Conservation (phyloP, 1,140 invertebrate species). For the Lordiphosa collinella region DNA sequence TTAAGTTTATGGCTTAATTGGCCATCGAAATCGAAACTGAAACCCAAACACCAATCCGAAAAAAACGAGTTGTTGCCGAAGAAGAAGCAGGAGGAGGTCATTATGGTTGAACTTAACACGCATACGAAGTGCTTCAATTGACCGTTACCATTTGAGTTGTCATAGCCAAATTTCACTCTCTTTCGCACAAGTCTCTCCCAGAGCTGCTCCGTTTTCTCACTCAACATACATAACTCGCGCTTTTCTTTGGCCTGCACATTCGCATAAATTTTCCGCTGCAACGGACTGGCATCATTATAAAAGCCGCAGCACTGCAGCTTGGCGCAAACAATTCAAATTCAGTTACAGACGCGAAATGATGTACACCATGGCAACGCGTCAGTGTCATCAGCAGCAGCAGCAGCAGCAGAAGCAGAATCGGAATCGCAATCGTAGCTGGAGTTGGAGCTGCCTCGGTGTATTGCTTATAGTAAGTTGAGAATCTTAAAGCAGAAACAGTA, state of each 20-base stretch:
- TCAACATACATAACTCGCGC: neutral
- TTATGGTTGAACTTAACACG: slow-evolving; percentile 54
- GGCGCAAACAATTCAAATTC: slow-evolving; percentile 63
- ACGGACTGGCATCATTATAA: slow-evolving; percentile 64
- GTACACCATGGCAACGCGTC: slow-evolving; percentile 42
- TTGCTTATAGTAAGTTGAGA: slow-evolving; percentile 26
- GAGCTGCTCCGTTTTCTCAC: neutral
- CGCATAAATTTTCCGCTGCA: slow-evolving; percentile 76
- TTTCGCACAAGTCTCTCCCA: slow-evolving; percentile 1
- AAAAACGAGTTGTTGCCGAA: slow-evolving; percentile 44
- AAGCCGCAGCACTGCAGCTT: slow-evolving; percentile 54
- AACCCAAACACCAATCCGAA: slow-evolving; percentile 25
- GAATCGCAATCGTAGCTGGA: no score
- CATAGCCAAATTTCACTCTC: slow-evolving; percentile 37
- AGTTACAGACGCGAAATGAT: slow-evolving; percentile 65
- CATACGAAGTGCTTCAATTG: slow-evolving; percentile 63
- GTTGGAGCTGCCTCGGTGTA: slow-evolving; percentile 19
- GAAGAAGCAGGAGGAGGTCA: slow-evolving; percentile 3
- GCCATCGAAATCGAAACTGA: slow-evolving; percentile 52
- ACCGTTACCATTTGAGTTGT: slow-evolving; percentile 62
- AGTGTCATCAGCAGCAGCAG: slow-evolving; percentile 3
- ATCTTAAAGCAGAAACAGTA: neutral
- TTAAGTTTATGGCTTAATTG: slow-evolving; percentile 59
- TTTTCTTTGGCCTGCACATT: slow-evolving; percentile 46
- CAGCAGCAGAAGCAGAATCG: neutral